Percentiles rank a stretch among this genome's conserved stretches.
These are phyloP conservation scores for Corythornis madagascariensis DNA, from an alignment of 2,113 vertebrate genomes.

Conservation along the genomic window DNA sequence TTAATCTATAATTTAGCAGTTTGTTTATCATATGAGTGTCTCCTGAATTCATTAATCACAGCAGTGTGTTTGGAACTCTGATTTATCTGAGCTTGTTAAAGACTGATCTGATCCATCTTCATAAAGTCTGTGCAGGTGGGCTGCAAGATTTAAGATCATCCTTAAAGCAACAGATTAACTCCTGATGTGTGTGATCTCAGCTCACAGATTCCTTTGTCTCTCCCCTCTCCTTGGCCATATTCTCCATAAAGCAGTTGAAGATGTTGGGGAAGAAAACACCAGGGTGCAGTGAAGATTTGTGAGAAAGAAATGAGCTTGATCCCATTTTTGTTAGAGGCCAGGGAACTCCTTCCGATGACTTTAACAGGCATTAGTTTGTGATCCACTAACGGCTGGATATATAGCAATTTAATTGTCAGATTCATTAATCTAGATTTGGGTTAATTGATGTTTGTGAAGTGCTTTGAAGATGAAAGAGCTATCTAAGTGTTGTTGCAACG, in stretches of 20 bases:
- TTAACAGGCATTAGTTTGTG: neutral
- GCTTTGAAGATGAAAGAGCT: conserved; percentile 53
- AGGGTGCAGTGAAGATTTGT: neutral
- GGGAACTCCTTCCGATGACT: neutral
- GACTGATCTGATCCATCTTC: neutral
- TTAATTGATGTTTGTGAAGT: conserved; percentile 45
- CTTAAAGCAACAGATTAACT: neutral
- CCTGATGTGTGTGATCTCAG: neutral
- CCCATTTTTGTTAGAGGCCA: neutral
- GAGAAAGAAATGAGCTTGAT: neutral
- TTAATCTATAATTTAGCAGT: conserved; percentile 2
- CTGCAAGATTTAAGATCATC: neutral
- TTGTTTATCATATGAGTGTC: neutral
- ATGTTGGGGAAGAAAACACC: neutral
- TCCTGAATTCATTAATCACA: neutral
- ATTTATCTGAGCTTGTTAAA: neutral
- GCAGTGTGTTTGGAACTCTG: neutral
- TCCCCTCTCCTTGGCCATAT: neutral
- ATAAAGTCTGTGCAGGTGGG: neutral
- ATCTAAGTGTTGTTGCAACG: conserved; percentile 18
- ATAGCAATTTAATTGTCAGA: conserved; percentile 6
- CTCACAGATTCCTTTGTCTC: neutral
- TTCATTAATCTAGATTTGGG: conserved; percentile 47
- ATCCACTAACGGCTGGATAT: neutral
- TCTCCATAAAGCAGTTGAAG: neutral